Conservation (phyloP, 1,140 invertebrate genomes). For the Venustaconcha ellipsiformis region DNA sequence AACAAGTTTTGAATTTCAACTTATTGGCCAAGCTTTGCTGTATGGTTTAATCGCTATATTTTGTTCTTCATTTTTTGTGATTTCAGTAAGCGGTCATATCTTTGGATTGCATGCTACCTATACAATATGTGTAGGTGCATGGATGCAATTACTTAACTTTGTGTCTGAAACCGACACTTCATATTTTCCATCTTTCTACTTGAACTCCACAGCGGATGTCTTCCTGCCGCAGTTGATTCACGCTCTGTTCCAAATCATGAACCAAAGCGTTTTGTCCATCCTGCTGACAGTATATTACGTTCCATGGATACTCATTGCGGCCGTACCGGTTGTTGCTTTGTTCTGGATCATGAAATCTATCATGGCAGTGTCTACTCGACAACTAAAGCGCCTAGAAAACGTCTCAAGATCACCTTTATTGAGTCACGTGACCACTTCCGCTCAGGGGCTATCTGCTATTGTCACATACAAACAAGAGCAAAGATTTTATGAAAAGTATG, state of each 20-base stretch:
- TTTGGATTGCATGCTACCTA: too few relatives aligned
- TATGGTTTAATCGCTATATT: too few relatives aligned
- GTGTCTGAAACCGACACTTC: too few relatives aligned
- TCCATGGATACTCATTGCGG: slow-evolving; percentile 19
- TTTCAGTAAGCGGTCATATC: too few relatives aligned
- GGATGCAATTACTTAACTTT: too few relatives aligned
- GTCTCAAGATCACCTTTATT: slow-evolving; percentile 72
- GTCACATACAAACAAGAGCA: slow-evolving; percentile 71
- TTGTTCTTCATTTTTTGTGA: too few relatives aligned
- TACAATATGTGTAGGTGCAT: too few relatives aligned
- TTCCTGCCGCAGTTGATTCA: slow-evolving; percentile 19
- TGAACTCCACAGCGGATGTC: slow-evolving; percentile 18
- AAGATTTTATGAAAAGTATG: slow-evolving; percentile 64
- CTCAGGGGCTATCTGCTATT: slow-evolving; percentile 71
- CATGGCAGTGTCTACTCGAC: slow-evolving; percentile 51
- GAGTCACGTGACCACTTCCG: slow-evolving; percentile 73
- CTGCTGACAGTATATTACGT: slow-evolving; percentile 5
- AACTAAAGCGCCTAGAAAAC: slow-evolving; percentile 72
- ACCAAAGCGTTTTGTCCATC: slow-evolving; percentile 6
- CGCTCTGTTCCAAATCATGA: slow-evolving; percentile 9
- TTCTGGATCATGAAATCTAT: slow-evolving; percentile 18
- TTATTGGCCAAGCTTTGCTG: too few relatives aligned
- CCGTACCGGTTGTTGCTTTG: slow-evolving; percentile 7
- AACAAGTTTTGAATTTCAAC: too few relatives aligned
- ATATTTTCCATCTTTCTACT: neutral